phyloP scores from a whole-genome alignment of 30 jellyfish, hydroid and myxozoan genomes.

The Turritopsis dohrnii region DNA sequence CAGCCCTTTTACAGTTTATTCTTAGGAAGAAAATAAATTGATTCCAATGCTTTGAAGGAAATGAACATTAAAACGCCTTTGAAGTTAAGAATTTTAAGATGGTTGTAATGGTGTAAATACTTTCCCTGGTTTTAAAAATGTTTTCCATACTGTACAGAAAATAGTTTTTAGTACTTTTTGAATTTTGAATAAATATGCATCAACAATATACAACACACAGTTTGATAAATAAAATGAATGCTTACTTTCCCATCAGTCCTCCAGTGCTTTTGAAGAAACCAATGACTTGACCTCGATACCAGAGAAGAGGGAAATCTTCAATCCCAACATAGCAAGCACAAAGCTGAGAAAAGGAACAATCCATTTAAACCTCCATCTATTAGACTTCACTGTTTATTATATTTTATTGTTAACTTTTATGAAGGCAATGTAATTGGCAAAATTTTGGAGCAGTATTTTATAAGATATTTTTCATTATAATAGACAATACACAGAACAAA shows the following conservation, averaged over 20 bases:
- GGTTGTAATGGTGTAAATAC: background rate
- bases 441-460: no score
- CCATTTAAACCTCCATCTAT: background rate
- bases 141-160: background rate
- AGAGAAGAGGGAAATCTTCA: slow-evolving; percentile 19
- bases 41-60: no score
- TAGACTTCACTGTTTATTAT: background rate
- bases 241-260: slow-evolving; percentile 3
- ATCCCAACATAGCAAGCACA: slow-evolving; percentile 22
- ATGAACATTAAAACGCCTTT: background rate
- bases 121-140: background rate
- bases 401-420: background rate
- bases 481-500: no score
- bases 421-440: no score
- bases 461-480: no score
- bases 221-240: background rate
- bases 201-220: background rate
- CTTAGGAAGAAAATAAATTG: no score
- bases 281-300: slow-evolving; percentile 35
- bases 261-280: slow-evolving; percentile 31
- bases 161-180: background rate
- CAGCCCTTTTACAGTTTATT: no score
- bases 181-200: background rate
- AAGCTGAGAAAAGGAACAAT: background rate
- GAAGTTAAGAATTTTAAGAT: background rate